Evolutionary conservation across 1,140 invertebrate genomes (phyloP), one percentile per base, ranked within the genome.

Genomic region (Cephus cinctus): DNA sequence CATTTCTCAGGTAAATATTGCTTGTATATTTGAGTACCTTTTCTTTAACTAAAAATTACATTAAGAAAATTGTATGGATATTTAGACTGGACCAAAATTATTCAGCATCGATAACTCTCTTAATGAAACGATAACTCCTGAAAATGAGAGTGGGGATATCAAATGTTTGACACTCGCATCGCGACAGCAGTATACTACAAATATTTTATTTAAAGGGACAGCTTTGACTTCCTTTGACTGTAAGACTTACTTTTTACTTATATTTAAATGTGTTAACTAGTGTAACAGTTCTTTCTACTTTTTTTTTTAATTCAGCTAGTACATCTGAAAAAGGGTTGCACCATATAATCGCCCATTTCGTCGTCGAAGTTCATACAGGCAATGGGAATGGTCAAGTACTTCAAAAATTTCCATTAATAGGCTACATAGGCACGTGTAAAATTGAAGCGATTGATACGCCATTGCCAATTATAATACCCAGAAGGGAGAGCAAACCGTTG

Each of bases 371-470:
- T 18, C 40, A 46, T 56, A 50, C 44, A 30, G 35, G 44, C 23
- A 12, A 36, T 5, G 61, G 61, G 14, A 39, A 61, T 12, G 50
- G 51, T 30, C 20, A 65, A 16, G 15, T 62, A n/a, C 50, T 65
- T 2, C 55, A 56, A 35, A 65, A 72, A 57, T 39, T 73, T 16
- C n/a, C 50, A 18, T 56, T 76, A 4, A 43, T 41, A 8, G 71
- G 59, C 22, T 54, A 52, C 19, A 63, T 67, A 16, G 67, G 65
- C 5, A 52, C 44, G 32, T 62, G 50, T 16, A 67, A 67, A 54
- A 59, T 73, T 18, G 59, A 68, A 44, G 21, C 61, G 3, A 41
- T 67, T n/a, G 61, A 73, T 19, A 61, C 59, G 9, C 46, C 57
- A 3, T 4, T 63, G 20, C 70, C 70, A 9, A 46, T 73, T 23